These are phyloP conservation scores for Halcyon smyrnensis DNA, from an alignment of 2,797 vertebrate genomes.

Conservation along the genomic window DNA sequence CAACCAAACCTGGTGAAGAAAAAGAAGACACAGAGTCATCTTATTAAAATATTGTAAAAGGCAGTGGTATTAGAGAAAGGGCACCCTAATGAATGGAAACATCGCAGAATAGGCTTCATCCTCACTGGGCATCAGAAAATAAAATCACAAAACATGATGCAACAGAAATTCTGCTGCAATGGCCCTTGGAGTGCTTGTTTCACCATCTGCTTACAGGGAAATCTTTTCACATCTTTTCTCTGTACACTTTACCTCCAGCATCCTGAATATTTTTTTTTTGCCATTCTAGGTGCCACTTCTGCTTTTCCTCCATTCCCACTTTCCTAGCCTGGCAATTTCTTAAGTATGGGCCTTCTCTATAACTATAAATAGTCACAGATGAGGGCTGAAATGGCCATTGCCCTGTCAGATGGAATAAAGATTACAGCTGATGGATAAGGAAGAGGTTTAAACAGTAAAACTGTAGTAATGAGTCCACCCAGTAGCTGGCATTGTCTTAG, in stretches of 20 bases:
- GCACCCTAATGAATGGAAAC: background rate
- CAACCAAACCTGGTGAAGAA: background rate
- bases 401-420: constrained; percentile 12
- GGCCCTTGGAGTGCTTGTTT: background rate
- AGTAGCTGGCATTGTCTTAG: background rate
- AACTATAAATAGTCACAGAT: background rate
- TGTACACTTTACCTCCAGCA: background rate
- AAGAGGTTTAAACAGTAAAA: constrained; percentile 10
- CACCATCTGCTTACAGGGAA: background rate
- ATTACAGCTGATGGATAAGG: background rate
- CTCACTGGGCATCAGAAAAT: background rate
- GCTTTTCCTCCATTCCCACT: background rate
- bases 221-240: background rate
- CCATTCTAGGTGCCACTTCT: background rate
- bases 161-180: background rate
- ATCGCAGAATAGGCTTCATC: background rate
- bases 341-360: background rate
- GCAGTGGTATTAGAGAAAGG: background rate
- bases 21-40: background rate
- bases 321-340: background rate
- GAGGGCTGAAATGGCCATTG: background rate
- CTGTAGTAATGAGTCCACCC: background rate
- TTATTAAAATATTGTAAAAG: background rate
- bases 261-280: background rate
- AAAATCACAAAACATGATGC: background rate